These are phyloP conservation scores for Iphiclides podalirius DNA, from an alignment of 2,888 invertebrate species.

Conservation along the genomic window DNA sequence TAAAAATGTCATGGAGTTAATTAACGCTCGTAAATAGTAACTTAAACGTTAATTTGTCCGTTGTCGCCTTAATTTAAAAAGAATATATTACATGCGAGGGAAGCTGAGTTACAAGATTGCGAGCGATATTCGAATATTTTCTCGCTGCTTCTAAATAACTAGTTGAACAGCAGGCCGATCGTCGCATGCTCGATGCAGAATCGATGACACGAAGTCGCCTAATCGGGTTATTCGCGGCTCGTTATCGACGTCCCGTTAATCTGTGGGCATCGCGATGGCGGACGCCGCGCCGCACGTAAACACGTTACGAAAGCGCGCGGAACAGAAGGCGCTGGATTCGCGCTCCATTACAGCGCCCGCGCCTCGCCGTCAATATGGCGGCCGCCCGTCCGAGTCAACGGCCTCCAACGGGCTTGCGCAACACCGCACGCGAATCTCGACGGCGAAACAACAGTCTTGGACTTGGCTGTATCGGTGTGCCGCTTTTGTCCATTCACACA, in stretches of 20 bases:
- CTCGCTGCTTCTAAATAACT: too few species aligned
- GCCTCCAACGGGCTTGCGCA: constrained; percentile 76
- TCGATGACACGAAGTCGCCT: constrained; percentile 8
- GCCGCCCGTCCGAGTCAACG: constrained; percentile 63
- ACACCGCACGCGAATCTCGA: constrained; percentile 77
- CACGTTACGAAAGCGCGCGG: constrained; percentile 63
- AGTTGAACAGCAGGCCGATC: too few species aligned
- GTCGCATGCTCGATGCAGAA: constrained; percentile 13
- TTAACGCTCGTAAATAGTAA: too few species aligned
- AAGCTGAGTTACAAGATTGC: too few species aligned
- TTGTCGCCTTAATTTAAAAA: too few species aligned
- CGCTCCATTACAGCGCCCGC: constrained; percentile 53
- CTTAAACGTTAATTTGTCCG: too few species aligned
- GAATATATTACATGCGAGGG: too few species aligned
- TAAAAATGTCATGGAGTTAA: too few species aligned
- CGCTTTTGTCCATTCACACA: constrained; percentile 28
- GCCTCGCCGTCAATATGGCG: constrained; percentile 45
- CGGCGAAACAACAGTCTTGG: constrained; percentile 74
- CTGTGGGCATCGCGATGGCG: constrained; percentile 24
- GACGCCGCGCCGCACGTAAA: constrained; percentile 33
- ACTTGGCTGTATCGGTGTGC: constrained; percentile 52
- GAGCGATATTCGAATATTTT: too few species aligned
- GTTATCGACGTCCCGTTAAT: constrained; percentile 30
- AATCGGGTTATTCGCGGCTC: constrained; percentile 26
- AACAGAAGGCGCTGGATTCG: constrained; percentile 67